Conservation (phyloP, 2,888 invertebrate genomes). For the Drosophila anceps region DNA sequence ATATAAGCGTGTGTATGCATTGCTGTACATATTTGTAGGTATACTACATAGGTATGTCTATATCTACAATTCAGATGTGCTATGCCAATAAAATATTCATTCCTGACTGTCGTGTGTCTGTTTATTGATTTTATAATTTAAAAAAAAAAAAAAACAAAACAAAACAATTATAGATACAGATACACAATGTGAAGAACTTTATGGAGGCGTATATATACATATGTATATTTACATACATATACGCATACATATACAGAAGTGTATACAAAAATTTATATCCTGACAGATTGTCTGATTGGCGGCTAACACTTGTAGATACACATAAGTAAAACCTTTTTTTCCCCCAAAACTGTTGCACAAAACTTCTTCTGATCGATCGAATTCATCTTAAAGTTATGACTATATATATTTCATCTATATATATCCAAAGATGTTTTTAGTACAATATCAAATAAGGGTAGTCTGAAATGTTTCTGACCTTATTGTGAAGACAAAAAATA, state of each 20-base stretch:
- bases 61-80: constrained; percentile 39
- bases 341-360: neutral
- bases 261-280: neutral
- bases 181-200: neutral
- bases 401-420: neutral
- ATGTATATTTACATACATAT: neutral
- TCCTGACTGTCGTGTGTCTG: constrained; percentile 46
- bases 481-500: neutral
- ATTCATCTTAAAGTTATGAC: neutral
- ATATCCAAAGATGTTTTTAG: neutral
- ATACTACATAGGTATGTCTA: neutral
- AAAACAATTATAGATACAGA: neutral
- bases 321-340: too few species aligned
- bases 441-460: too few species aligned
- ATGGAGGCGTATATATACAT: neutral
- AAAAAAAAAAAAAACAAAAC: neutral
- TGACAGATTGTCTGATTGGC: neutral
- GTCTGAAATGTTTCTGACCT: neutral
- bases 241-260: neutral
- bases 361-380: neutral
- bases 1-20: neutral
- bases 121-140: constrained; percentile 69
- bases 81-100: constrained; percentile 44
- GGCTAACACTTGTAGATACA: too few species aligned
- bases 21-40: constrained; percentile 11